These are phyloP conservation scores for Astreopora myriophthalma DNA, from an alignment of 64 coral and sea anemone genomes.

Conservation along the genomic window DNA sequence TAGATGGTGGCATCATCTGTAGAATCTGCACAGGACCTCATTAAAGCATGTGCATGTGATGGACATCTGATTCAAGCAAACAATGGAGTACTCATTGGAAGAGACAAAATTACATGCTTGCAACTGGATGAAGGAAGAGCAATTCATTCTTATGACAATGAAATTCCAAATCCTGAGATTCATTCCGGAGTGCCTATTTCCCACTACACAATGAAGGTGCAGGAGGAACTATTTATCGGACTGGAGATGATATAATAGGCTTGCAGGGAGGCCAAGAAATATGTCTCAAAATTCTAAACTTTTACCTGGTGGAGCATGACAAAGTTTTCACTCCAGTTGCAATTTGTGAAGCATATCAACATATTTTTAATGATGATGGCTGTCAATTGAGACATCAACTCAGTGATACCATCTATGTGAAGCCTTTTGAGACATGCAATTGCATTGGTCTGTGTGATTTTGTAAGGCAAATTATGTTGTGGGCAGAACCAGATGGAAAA, in stretches of 20 bases:
- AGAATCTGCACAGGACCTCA: constrained; percentile 4
- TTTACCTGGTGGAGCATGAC: neutral
- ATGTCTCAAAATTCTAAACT: constrained; percentile 8
- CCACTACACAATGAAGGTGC: constrained; percentile 11
- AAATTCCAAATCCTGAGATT: constrained; percentile 5
- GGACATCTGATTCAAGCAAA: neutral
- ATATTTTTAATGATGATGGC: constrained; percentile 2
- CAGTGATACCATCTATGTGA: constrained; percentile 31
- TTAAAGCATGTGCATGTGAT: constrained; percentile 1
- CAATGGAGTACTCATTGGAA: constrained; percentile 9
- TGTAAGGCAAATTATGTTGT: constrained; percentile 19
- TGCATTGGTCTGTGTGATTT: neutral
- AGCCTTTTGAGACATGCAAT: neutral
- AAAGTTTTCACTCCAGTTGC: neutral
- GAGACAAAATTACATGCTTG: neutral
- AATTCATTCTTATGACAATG: neutral
- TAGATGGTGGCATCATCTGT: constrained; percentile 6
- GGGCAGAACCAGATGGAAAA: constrained; percentile 14
- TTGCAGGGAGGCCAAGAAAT: neutral
- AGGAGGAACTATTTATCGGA: neutral
- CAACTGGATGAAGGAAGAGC: constrained; percentile 6
- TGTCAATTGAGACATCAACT: neutral
- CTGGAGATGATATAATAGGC: constrained; percentile 16
- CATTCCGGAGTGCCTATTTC: neutral
- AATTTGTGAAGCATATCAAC: neutral